Conservation (phyloP, 1,140 invertebrate species). For the Holotrichia oblita region DNA sequence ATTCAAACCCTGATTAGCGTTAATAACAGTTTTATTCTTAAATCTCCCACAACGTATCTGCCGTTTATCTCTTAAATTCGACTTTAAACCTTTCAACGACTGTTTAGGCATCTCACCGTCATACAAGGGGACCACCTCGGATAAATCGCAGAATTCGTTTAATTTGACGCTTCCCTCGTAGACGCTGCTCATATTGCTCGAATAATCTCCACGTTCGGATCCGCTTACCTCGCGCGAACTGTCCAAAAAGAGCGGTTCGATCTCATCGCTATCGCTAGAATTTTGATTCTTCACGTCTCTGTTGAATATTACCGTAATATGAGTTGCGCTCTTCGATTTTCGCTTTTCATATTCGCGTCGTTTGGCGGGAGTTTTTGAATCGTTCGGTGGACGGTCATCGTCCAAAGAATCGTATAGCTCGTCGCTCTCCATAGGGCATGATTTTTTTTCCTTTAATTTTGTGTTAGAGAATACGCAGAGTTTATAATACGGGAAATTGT, state of each 20-base stretch:
- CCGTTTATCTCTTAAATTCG: neutral
- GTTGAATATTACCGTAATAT: constrained; percentile 3
- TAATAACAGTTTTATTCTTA: neutral
- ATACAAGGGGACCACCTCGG: constrained; percentile 41
- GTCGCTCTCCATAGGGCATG: constrained; percentile 44
- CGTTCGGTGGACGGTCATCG: constrained; percentile 38
- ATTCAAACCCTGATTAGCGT: neutral
- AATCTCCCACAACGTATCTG: neutral
- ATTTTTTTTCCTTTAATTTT: no score
- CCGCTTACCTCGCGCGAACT: no score
- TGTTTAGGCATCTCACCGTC: constrained; percentile 39
- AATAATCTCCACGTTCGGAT: no score
- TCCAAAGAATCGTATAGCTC: constrained; percentile 49
- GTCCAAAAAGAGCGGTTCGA: no score
- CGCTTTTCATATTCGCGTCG: constrained; percentile 38
- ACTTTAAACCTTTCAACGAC: neutral
- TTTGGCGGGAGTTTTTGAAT: constrained; percentile 25
- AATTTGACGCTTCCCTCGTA: no score
- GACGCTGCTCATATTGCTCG: no score
- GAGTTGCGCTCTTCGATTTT: constrained; percentile 21
- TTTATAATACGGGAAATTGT: no score
- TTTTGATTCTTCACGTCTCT: neutral
- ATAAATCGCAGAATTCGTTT: constrained; percentile 37
- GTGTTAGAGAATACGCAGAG: no score
- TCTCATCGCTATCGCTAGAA: neutral